Base-by-base conservation (phyloP, 2,888 invertebrate genomes). In the Chrysolina americana region DNA sequence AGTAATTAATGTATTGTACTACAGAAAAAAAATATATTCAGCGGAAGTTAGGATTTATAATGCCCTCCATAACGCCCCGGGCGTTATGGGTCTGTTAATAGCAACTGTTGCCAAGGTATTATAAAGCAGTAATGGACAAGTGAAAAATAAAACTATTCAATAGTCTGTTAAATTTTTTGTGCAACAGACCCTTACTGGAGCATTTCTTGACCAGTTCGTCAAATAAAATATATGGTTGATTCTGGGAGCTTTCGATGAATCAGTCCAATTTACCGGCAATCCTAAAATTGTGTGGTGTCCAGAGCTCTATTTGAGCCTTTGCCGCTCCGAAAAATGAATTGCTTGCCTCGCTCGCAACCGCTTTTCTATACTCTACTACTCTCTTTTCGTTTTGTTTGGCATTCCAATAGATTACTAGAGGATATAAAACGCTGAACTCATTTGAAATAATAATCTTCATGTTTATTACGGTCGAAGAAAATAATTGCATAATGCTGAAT, bases 381-480 rank as follows among this genome's bases (percentile, higher is more conserved):
- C 44, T 64, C 63, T 50, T 11, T 74, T 70, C 50, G 63, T 65
- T 69, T 70, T 59, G 56, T 74, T 66, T 70, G 66, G 56, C 70
- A 41, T 74, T 70, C 65, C 48, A 28, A 63, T 69, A 70, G 59
- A 70, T 74, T 74, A 74, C 66, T 70, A 69, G 63, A 59, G 70
- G 50, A 70, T 70, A 70, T 74, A 74, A 74, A 74, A 70, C 66
- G 74, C 66, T 56, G 70, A 74, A 74, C 70, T 74, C 74, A 74
- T 63, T 74, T 47, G 74, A 74, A 74, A 70, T 70, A 74, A 74
- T 74, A 74, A 74, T 74, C 73, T 74, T 53, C 65, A 70, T 70
- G 74, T 70, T 74, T 74, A 74, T 74, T 74, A 74, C 62, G 62
- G 70, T 56, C 65, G 53, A 59, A 36, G 28, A 70, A 70, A 50